These are phyloP conservation scores for Machimus rusticus DNA, from an alignment of 2,888 invertebrate species.

Conservation along the genomic window DNA sequence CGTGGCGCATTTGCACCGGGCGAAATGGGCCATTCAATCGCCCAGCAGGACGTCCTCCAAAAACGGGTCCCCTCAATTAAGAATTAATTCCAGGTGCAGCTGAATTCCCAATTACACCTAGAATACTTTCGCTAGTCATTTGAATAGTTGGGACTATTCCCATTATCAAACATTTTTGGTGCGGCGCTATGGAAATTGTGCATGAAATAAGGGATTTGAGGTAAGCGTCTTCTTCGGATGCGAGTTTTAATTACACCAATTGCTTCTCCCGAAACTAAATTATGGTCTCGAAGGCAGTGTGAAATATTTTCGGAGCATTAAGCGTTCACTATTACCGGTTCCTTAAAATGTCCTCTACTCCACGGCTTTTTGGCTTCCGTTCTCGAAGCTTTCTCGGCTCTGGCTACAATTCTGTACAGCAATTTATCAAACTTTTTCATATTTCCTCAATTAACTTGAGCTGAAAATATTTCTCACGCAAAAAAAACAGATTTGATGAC, in stretches of 20 bases:
- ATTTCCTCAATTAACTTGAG: not conserved
- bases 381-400: not conserved
- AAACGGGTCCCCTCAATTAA: not conserved
- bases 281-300: not conserved
- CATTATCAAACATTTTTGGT: not conserved
- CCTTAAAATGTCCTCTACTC: not conserved
- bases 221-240: not conserved
- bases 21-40: not conserved
- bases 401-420: not conserved
- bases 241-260: too few species aligned
- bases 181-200: not conserved
- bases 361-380: not conserved
- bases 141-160: not conserved
- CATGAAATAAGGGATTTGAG: not conserved
- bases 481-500: not conserved
- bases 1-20: slow-evolving; percentile 1
- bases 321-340: not conserved
- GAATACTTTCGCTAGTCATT: not conserved
- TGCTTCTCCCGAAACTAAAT: not conserved
- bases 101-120: not conserved
- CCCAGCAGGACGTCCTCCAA: not conserved
- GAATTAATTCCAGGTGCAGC: slow-evolving; percentile 13
- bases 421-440: not conserved
- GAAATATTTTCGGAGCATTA: too few species aligned
- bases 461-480: not conserved